Conservation (phyloP, 2,797 vertebrate genomes). For the Chrysocyon brachyurus region DNA sequence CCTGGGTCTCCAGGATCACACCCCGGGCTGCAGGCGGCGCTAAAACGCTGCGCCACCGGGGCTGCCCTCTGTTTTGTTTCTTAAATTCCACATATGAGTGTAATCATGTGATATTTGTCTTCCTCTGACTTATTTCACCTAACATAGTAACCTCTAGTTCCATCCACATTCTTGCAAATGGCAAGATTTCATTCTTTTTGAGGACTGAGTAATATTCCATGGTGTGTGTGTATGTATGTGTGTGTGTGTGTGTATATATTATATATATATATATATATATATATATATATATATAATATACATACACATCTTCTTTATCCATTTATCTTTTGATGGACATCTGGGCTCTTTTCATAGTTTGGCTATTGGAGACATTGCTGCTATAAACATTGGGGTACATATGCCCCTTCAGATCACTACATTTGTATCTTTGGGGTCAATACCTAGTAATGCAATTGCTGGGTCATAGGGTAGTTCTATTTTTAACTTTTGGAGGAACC, state of each 20-base stretch:
- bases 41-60: too few relatives aligned
- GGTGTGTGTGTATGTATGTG: too few relatives aligned
- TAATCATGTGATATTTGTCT: not conserved
- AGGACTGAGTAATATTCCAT: not conserved
- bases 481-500: not conserved
- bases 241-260: too few relatives aligned
- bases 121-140: not conserved
- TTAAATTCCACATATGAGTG: not conserved
- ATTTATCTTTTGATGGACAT: not conserved
- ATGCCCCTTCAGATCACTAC: not conserved
- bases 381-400: not conserved
- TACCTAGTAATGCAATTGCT: not conserved
- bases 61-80: not conserved
- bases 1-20: too few relatives aligned
- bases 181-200: not conserved
- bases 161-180: not conserved
- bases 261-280: too few relatives aligned
- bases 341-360: not conserved
- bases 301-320: not conserved
- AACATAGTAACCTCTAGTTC: not conserved
- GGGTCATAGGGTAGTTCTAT: not conserved
- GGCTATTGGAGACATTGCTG: not conserved
- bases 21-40: too few relatives aligned
- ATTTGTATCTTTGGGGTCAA: not conserved
- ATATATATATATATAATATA: too few relatives aligned